Percentiles rank a stretch among this genome's conserved stretches.
Evolutionary conservation across 2,888 invertebrate genomes (phyloP).

Genomic region (Meiosimyza decipiens): DNA sequence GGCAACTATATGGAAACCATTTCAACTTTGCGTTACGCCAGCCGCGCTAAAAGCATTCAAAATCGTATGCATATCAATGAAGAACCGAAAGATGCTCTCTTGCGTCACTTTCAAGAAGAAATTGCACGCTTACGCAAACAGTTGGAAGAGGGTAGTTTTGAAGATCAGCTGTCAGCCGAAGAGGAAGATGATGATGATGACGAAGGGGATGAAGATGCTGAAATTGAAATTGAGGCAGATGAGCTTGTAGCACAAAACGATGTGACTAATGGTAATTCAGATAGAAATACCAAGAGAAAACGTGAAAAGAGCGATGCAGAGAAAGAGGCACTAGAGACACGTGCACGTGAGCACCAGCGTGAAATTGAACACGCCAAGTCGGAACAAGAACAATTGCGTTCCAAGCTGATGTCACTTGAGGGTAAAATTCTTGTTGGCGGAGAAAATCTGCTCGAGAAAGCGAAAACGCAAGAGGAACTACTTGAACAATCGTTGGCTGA

Average conservation of each 20-base stretch:
- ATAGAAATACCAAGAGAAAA: slow-evolving; percentile 68
- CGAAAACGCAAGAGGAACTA: slow-evolving; percentile 90
- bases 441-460: slow-evolving; percentile 96
- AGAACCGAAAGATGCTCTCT: slow-evolving; percentile 95
- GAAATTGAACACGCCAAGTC: slow-evolving; percentile 80
- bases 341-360: slow-evolving; percentile 75
- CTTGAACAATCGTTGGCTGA: slow-evolving; percentile 89
- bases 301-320: slow-evolving; percentile 70
- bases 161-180: slow-evolving; percentile 61
- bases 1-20: slow-evolving; percentile 97
- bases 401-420: slow-evolving; percentile 89
- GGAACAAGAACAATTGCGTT: slow-evolving; percentile 85
- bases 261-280: slow-evolving; percentile 64
- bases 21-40: slow-evolving; percentile 95
- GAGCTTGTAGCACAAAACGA: slow-evolving; percentile 67
- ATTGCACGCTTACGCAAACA: slow-evolving; percentile 91
- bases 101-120: slow-evolving; percentile 96
- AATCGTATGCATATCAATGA: slow-evolving; percentile 96
- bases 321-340: slow-evolving; percentile 75
- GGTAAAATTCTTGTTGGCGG: slow-evolving; percentile 98
- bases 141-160: slow-evolving; percentile 75
- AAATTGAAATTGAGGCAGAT: slow-evolving; percentile 69
- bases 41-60: slow-evolving; percentile 96
- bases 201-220: slow-evolving; percentile 70
- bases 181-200: slow-evolving; percentile 66